These are phyloP conservation scores for Tinea semifulvella DNA, from an alignment of 2,888 invertebrate genomes.

Conservation along the genomic window DNA sequence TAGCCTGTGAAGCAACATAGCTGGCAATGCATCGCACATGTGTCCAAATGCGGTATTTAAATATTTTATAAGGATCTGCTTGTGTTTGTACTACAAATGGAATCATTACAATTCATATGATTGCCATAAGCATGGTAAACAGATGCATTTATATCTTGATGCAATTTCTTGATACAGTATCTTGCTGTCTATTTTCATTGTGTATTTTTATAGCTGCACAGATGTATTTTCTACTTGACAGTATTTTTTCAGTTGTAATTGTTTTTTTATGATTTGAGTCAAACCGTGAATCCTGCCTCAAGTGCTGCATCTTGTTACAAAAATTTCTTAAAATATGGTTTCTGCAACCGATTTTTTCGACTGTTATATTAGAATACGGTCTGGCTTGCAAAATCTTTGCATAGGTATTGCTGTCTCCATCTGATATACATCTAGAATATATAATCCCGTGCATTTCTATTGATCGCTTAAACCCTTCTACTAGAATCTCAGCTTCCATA, in stretches of 20 bases:
- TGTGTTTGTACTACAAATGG: not conserved
- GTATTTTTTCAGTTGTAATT: conserved; percentile 14
- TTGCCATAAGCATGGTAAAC: not conserved
- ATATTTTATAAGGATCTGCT: not conserved
- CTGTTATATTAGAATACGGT: too few species aligned
- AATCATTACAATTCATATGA: conserved; percentile 10
- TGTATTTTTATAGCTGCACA: conserved; percentile 10
- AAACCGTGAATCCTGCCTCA: conserved; percentile 15
- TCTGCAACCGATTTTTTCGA: conserved; percentile 21
- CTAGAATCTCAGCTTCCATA: too few species aligned
- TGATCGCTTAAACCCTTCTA: too few species aligned
- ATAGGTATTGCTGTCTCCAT: too few species aligned
- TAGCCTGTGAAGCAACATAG: conserved; percentile 7
- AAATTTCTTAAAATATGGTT: conserved; percentile 22
- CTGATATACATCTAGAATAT: too few species aligned
- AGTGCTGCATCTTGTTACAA: conserved; percentile 17
- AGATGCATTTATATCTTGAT: not conserved
- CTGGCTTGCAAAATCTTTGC: too few species aligned
- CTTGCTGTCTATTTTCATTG: conserved; percentile 13
- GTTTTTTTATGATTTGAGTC: conserved; percentile 9
- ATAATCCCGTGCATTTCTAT: too few species aligned
- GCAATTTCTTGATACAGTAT: not conserved
- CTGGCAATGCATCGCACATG: not conserved
- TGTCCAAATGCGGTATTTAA: not conserved
- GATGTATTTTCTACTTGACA: conserved; percentile 16